phyloP scores from a whole-genome alignment of 1,140 invertebrate species.

The Calliopsis andreniformis region DNA sequence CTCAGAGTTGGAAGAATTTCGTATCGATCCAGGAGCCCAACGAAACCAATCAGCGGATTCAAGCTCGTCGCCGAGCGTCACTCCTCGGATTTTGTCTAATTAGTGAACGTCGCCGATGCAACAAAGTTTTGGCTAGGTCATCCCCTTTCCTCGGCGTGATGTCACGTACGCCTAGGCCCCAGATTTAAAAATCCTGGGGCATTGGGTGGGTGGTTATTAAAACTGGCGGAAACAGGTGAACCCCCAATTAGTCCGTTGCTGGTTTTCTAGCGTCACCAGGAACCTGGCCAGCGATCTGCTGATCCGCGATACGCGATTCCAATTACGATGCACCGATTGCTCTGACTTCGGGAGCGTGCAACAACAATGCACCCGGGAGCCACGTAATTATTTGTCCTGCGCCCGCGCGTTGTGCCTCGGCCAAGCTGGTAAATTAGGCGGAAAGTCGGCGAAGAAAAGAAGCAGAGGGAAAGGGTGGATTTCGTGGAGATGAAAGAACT shows the following conservation, averaged over 20 bases:
- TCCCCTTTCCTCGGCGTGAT: too few species aligned
- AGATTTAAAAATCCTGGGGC: neutral
- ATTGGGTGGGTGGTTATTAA: slow-evolving; percentile 31
- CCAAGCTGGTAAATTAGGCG: slow-evolving; percentile 2
- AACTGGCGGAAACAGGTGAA: slow-evolving; percentile 14
- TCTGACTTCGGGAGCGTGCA: neutral
- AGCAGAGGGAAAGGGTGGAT: slow-evolving; percentile 5
- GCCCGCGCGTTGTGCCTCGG: neutral
- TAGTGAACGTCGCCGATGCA: neutral
- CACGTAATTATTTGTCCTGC: slow-evolving; percentile 24
- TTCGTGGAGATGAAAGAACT: neutral
- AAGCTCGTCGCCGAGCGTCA: neutral
- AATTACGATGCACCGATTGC: slow-evolving; percentile 30
- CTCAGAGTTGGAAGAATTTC: slow-evolving; percentile 6
- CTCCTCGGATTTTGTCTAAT: neutral
- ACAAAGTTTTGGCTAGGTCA: neutral
- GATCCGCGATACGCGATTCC: slow-evolving; percentile 19
- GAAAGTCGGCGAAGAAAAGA: slow-evolving; percentile 20
- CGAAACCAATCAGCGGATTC: slow-evolving; percentile 37
- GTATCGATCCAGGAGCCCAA: slow-evolving; percentile 32
- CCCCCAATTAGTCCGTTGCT: slow-evolving; percentile 19
- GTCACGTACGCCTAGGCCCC: neutral
- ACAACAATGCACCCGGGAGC: slow-evolving; percentile 14
- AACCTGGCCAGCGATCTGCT: neutral
- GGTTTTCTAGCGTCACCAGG: neutral